Evolutionary conservation across 2,888 invertebrate species (phyloP), one percentile per base, ranked within the genome.

Genomic region (Chironomus riparius): DNA sequence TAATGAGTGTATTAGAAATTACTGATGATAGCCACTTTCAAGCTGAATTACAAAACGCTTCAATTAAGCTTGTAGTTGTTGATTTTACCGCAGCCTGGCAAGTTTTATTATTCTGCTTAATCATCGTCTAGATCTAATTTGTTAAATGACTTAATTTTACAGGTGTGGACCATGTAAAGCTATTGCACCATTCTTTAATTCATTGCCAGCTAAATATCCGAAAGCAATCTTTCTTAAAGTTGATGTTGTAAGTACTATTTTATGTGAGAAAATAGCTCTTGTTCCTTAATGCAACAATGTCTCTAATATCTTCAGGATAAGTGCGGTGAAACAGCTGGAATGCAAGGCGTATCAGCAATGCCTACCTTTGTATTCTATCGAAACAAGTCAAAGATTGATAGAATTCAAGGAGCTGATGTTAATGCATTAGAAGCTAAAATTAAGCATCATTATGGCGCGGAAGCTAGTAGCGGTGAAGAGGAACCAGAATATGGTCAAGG

Each of bases 111-210:
- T 72, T 72, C 47, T 73, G 74, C 74, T n/a, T 22, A 74, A 47
- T 74, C 74, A 74, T 74, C 72, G 21, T 62, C 15, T n/a, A n/a
- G n/a, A n/a, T n/a, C n/a, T n/a, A n/a, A n/a, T n/a, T n/a, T n/a
- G 22, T 24, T 3, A 24, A 24, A 24, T 24, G 22, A 24, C n/a
- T n/a, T n/a, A n/a, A n/a, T n/a, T n/a, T n/a, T 22, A 1, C 80
- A 95, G 97, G 97, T 99, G 99, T 85, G 97, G 95, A 1, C 98
- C 99, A 3, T 99, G 99, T 82, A 94, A 93, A 81, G 87, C 92
- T 81, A 97, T 99, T 81, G 94, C 96, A 4, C 98, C 99, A 7
- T 86, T 93, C 76, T 98, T 96, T 83, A 94, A 95, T 80, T 91
- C 94, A 81, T 85, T 98, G 56, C 92, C 97, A 21, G 87, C 87